A percentile compares a stretch with the other conserved stretches of the same genome.
Evolutionary conservation across 2,797 vertebrate genomes (phyloP).

Genomic region (Diplodus sargus): DNA sequence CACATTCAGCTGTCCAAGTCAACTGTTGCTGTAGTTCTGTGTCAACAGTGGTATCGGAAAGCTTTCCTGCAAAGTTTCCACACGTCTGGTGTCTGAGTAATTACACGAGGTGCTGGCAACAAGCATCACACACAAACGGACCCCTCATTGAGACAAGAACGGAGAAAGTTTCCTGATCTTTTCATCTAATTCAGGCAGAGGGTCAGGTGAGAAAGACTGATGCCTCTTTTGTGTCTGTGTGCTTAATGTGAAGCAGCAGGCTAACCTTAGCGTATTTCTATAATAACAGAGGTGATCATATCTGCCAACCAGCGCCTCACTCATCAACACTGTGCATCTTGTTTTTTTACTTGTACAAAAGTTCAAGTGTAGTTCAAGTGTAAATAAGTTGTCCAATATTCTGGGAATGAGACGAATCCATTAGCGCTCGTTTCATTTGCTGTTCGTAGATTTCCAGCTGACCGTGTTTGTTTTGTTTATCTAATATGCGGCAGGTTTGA

Average conservation of each 20-base stretch:
- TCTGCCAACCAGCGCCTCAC: too few relatives aligned
- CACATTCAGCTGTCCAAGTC: not conserved
- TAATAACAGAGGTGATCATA: too few relatives aligned
- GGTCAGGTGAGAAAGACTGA: not conserved
- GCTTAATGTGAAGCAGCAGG: not conserved
- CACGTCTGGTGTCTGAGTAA: not conserved
- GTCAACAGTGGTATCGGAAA: slow-evolving; percentile 7
- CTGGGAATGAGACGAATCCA: too few relatives aligned
- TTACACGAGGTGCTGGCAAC: not conserved
- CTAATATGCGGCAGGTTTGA: too few relatives aligned
- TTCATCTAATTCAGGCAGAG: not conserved
- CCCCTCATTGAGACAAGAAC: not conserved
- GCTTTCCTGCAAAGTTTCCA: slow-evolving; percentile 22
- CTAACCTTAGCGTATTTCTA: not conserved
- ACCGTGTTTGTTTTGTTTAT: too few relatives aligned
- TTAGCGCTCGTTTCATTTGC: too few relatives aligned
- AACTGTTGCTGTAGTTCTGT: slow-evolving; percentile 4
- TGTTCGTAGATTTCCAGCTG: too few relatives aligned
- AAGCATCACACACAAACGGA: not conserved
- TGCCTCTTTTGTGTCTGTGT: not conserved
- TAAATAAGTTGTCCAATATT: not conserved
- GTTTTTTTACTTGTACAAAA: not conserved
- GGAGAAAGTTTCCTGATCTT: not conserved
- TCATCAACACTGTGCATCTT: not conserved
- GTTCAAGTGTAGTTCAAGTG: not conserved